These are phyloP conservation scores for Aleiodes alternator DNA, from an alignment of 2,888 invertebrate genomes.

Conservation along the genomic window DNA sequence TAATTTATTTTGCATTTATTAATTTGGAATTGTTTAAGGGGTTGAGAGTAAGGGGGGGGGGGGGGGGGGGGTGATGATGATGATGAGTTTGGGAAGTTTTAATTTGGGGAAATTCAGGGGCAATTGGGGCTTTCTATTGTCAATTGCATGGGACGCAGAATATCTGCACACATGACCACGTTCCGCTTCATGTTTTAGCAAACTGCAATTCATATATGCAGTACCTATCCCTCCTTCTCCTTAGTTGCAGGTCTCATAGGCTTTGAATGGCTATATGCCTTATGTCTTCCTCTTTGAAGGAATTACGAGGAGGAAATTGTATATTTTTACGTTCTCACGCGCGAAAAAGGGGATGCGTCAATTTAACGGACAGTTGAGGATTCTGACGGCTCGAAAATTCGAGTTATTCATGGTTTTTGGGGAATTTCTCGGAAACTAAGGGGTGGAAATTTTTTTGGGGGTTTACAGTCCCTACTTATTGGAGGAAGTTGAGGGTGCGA, in stretches of 20 bases:
- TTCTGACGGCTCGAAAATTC: no score
- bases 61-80: not conserved
- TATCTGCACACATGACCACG: slow-evolving; percentile 68
- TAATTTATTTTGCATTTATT: no score
- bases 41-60: not conserved
- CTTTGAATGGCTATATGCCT: slow-evolving; percentile 29
- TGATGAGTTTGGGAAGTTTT: not conserved
- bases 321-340: no score
- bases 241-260: slow-evolving; percentile 17
- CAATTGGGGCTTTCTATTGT: slow-evolving; percentile 9
- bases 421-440: no score
- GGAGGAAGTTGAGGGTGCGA: no score
- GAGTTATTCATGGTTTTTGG: no score
- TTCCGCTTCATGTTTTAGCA: slow-evolving; percentile 62
- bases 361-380: no score
- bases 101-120: not conserved
- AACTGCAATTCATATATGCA: slow-evolving; percentile 58
- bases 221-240: not conserved
- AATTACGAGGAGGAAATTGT: no score
- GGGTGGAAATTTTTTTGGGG: no score
- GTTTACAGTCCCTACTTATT: no score
- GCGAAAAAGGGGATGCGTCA: no score
- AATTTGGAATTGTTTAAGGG: not conserved
- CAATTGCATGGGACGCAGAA: slow-evolving; percentile 17
- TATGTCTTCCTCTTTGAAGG: not conserved